Evolutionary conservation across 2,888 invertebrate genomes (phyloP).

Genomic region (Thereva nobilitata): DNA sequence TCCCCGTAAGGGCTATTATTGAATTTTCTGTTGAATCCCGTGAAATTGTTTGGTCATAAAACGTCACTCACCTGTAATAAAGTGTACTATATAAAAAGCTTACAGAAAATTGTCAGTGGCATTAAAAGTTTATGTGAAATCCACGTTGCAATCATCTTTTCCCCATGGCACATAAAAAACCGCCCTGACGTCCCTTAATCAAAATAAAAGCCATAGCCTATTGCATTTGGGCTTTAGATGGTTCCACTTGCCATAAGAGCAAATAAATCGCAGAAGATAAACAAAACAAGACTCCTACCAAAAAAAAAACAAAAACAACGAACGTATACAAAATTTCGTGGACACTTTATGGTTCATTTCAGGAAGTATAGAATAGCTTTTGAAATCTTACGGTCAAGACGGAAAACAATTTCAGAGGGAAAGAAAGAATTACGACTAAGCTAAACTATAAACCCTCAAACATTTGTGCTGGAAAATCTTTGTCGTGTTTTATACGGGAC

Average conservation of each 20-base stretch:
- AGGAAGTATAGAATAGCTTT: conserved; percentile 18
- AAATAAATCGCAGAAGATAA: conserved; percentile 28
- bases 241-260: conserved; percentile 11
- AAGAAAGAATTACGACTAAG: conserved; percentile 31
- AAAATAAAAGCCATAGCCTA: conserved; percentile 18
- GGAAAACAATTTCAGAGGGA: not conserved
- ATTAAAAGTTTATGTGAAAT: too few species aligned
- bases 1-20: too few species aligned
- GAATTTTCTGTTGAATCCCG: too few species aligned
- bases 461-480: not conserved
- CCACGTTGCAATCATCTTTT: too few species aligned
- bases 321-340: conserved; percentile 13
- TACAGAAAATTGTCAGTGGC: too few species aligned
- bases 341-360: conserved; percentile 33
- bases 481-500: too few species aligned
- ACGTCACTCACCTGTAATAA: too few species aligned
- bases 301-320: not conserved
- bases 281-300: conserved; percentile 24
- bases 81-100: too few species aligned
- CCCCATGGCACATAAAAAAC: too few species aligned
- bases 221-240: not conserved
- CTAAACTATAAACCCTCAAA: conserved; percentile 30
- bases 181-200: not conserved
- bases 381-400: conserved; percentile 3
- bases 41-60: too few species aligned